phyloP scores from a whole-genome alignment of 2,113 vertebrate genomes.

The Hiodon alosoides region DNA sequence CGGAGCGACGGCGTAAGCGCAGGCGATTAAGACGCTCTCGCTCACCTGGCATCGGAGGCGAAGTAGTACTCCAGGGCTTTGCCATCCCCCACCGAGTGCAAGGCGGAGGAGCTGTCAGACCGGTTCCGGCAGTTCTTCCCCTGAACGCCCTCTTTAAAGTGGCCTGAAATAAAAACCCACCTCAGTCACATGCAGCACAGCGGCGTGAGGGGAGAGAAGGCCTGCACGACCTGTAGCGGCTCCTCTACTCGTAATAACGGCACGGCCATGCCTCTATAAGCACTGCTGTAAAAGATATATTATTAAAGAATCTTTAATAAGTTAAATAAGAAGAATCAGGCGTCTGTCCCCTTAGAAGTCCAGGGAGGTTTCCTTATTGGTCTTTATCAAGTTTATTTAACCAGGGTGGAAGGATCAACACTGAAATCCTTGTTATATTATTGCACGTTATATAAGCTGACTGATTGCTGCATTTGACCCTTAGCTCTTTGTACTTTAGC shows the following conservation, averaged over 20 bases:
- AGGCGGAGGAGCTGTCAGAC: constrained; percentile 63
- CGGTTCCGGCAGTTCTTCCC: constrained; percentile 64
- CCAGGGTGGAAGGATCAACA: too few relatives aligned
- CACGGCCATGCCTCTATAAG: not conserved
- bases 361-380: too few relatives aligned
- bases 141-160: constrained; percentile 43
- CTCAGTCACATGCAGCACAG: not conserved
- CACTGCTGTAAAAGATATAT: not conserved
- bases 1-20: too few relatives aligned
- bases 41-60: constrained; percentile 90
- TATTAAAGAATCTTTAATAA: too few relatives aligned
- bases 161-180: constrained; percentile 39
- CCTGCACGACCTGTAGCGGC: not conserved
- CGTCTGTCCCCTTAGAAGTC: too few relatives aligned
- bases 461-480: too few relatives aligned
- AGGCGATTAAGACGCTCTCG: too few relatives aligned
- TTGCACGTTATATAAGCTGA: too few relatives aligned
- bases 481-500: not conserved
- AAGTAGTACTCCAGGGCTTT: constrained; percentile 91
- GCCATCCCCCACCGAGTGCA: constrained; percentile 71
- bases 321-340: too few relatives aligned
- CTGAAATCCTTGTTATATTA: too few relatives aligned
- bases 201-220: not conserved
- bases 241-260: not conserved
- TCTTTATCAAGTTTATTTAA: too few relatives aligned